Percentiles rank a stretch among this genome's conserved stretches.
Conservation (phyloP, 2,797 vertebrate genomes). For the Eutrigla gurnardus region DNA sequence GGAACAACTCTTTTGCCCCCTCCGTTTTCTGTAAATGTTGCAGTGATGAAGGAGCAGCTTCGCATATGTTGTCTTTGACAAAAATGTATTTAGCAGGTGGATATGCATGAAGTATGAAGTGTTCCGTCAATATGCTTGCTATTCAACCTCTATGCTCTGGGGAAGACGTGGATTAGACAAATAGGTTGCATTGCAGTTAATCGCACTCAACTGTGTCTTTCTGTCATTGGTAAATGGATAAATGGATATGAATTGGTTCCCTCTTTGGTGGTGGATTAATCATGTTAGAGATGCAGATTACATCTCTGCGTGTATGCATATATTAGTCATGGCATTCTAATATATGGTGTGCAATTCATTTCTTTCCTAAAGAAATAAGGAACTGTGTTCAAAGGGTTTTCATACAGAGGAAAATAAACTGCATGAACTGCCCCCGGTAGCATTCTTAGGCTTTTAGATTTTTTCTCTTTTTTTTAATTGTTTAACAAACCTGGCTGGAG, state of each 20-base stretch:
- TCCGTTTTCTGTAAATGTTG: constrained; percentile 17
- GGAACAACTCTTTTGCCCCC: constrained; percentile 37
- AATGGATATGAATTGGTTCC: constrained; percentile 53
- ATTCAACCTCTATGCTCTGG: constrained; percentile 26
- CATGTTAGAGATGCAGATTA: constrained; percentile 66
- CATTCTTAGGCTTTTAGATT: neutral
- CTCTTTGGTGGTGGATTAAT: constrained; percentile 55
- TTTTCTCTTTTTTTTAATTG: neutral
- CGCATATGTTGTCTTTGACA: neutral
- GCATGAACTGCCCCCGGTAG: neutral
- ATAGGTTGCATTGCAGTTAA: constrained; percentile 35
- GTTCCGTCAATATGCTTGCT: constrained; percentile 42
- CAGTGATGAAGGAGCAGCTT: constrained; percentile 23
- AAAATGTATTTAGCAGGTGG: constrained; percentile 45
- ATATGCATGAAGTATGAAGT: constrained; percentile 33
- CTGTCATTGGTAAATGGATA: constrained; percentile 44
- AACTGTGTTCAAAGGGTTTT: constrained; percentile 10
- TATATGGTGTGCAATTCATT: constrained; percentile 40
- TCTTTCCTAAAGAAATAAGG: constrained; percentile 28
- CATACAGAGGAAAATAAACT: neutral
- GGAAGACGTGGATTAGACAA: constrained; percentile 49
- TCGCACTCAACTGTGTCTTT: constrained; percentile 22
- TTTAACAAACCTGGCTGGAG: constrained; percentile 15
- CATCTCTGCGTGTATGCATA: constrained; percentile 46
- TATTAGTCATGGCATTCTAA: constrained; percentile 53